Base-by-base conservation (phyloP, 92 coral and sea anemone genomes). In the Umimayanthus chanpuru region DNA sequence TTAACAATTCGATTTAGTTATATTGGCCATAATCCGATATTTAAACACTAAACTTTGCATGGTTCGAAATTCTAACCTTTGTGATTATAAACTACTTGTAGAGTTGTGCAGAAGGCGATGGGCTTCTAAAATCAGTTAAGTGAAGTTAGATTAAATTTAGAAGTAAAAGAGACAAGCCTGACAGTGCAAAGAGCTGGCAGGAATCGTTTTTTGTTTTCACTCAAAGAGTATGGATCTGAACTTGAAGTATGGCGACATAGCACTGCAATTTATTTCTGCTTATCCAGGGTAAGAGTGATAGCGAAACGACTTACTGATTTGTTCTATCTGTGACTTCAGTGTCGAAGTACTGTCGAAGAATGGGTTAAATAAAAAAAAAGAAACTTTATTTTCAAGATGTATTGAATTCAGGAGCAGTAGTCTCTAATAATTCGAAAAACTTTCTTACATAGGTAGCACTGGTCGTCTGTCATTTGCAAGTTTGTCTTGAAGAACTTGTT, bases 41-140 rank as follows among this genome's bases (percentile, higher is more conserved):
- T 53, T 53, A 53, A 53, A 53, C 58, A 12, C 30, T 58, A 29
- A 76, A 39, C 43, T 20, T 41, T 43, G 85, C 85, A 80, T 80
- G 85, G 6, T 77, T 20, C 15, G 58, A 38, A 53, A 80, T 55
- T 30, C 85, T 73, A 81, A 55, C 73, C 39, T 40, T 23, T 55
- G 1, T 43, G 43, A 49, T 56, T 73, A 58, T 40, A 80, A 70
- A 73, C 88, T 90, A 32, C 88, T 81, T 85, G 39, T 81, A 90
- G 93, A 86, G 26, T 30, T 75, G 90, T 90, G 85, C 90, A 88
- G 85, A 88, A 90, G 93, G 87, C 90, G 91, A 81, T 79, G 79
- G 6, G 79, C 93, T 64, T 90, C 93, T 81, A 81, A 70, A 90
- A 90, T 90, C 93, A 90, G 93, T 90, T 90, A 88, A 90, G 93